Conservation (phyloP, 2,888 invertebrate species). For the Anoplius nigerrimus region DNA sequence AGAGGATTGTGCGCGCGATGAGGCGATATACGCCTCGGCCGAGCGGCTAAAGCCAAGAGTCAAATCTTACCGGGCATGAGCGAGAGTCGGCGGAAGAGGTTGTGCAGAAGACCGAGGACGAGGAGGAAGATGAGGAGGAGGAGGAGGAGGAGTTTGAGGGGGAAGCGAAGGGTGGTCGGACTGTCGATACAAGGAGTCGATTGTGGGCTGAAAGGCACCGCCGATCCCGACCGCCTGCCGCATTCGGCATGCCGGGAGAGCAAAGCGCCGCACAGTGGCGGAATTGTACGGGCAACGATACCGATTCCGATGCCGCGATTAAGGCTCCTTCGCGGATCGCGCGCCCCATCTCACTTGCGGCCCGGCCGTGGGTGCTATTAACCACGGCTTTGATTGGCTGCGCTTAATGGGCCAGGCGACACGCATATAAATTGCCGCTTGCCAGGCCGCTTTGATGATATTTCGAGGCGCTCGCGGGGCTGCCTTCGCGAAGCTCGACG, state of each 20-base stretch:
- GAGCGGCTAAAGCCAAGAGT: constrained; percentile 69
- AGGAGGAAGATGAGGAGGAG: constrained; percentile 13
- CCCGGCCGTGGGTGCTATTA: constrained; percentile 64
- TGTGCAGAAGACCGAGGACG: constrained; percentile 4
- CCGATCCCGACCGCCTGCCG: constrained; percentile 38
- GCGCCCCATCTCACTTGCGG: constrained; percentile 62
- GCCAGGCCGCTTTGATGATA: constrained; percentile 68
- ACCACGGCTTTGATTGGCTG: constrained; percentile 72
- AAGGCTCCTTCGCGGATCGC: constrained; percentile 58
- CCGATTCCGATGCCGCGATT: constrained; percentile 70
- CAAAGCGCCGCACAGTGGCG: constrained; percentile 63
- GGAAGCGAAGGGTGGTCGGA: constrained; percentile 47
- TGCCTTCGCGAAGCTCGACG: too few species aligned
- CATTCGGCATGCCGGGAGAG: constrained; percentile 24
- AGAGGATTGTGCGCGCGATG: constrained; percentile 64
- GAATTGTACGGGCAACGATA: constrained; percentile 69
- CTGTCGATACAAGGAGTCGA: constrained; percentile 74
- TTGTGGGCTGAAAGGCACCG: constrained; percentile 70
- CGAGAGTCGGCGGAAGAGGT: constrained; percentile 22
- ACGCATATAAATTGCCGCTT: constrained; percentile 73
- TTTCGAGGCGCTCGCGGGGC: constrained; percentile 60
- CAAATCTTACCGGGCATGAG: constrained; percentile 52
- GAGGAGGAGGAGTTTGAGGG: constrained; percentile 38
- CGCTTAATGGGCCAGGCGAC: constrained; percentile 73
- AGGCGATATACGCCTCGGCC: constrained; percentile 62